Evolutionary conservation across 2,888 invertebrate genomes (phyloP).

Genomic region (Chymomyza procnemis): DNA sequence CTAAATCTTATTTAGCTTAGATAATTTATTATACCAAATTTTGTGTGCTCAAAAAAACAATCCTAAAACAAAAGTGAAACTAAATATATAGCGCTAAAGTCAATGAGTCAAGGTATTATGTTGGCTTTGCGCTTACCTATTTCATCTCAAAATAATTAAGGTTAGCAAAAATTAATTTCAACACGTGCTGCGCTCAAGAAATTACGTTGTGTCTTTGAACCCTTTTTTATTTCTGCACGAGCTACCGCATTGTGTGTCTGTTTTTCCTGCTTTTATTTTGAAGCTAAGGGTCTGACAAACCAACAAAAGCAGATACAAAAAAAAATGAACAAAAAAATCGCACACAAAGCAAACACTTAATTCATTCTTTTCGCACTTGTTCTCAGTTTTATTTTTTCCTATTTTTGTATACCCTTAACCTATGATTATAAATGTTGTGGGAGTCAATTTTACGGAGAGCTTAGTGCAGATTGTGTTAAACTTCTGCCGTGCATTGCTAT

Average conservation of each 20-base stretch:
- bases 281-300: slow-evolving; percentile 33
- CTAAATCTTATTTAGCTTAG: not conserved
- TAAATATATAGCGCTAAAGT: not conserved
- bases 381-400: slow-evolving; percentile 4
- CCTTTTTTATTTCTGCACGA: slow-evolving; percentile 43
- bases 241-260: slow-evolving; percentile 9
- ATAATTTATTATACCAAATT: not conserved
- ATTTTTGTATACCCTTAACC: not conserved
- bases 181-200: slow-evolving; percentile 66
- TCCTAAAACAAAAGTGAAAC: not conserved
- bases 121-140: slow-evolving; percentile 17
- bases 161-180: slow-evolving; percentile 52
- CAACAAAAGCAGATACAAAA: slow-evolving; percentile 33
- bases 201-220: slow-evolving; percentile 47
- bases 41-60: not conserved
- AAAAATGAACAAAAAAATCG: slow-evolving; percentile 4
- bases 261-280: slow-evolving; percentile 7
- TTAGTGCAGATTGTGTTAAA: too few relatives aligned
- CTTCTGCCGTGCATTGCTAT: too few relatives aligned
- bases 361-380: slow-evolving; percentile 20
- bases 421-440: too few relatives aligned
- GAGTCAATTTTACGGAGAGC: too few relatives aligned
- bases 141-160: slow-evolving; percentile 61
- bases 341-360: slow-evolving; percentile 47
- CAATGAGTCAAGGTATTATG: not conserved